These are phyloP conservation scores for Murina feae DNA, from an alignment of 2,113 vertebrate genomes.

Conservation along the genomic window DNA sequence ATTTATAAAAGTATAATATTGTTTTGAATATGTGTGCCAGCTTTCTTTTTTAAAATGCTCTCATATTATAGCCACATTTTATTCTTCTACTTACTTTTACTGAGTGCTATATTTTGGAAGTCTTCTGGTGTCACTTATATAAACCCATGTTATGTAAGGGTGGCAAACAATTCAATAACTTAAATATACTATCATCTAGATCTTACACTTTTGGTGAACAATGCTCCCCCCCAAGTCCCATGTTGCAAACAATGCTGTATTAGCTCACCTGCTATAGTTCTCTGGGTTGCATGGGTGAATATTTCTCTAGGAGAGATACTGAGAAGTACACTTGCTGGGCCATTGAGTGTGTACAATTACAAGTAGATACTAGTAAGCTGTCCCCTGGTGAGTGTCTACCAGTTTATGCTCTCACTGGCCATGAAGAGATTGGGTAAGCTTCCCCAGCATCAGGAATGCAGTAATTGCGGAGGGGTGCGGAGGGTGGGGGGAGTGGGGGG, in stretches of 20 bases:
- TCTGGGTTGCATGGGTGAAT: neutral
- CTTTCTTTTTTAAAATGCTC: neutral
- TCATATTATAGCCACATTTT: neutral
- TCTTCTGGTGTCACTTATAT: neutral
- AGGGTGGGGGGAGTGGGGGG: rapidly evolving
- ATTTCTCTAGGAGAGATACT: neutral
- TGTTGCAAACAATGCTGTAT: neutral
- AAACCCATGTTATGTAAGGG: neutral
- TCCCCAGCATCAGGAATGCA: neutral
- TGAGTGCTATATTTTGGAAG: neutral
- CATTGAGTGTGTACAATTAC: neutral
- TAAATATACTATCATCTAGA: neutral
- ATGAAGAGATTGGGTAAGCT: neutral
- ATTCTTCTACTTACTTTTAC: neutral
- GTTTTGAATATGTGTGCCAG: neutral
- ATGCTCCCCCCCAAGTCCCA: neutral
- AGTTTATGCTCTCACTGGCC: neutral
- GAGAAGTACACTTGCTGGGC: neutral
- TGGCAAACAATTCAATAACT: neutral
- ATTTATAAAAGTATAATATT: neutral
- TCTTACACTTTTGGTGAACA: neutral
- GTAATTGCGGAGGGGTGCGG: neutral
- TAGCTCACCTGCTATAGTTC: neutral
- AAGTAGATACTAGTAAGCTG: neutral
- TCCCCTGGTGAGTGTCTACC: neutral